Conservation (phyloP, 1,140 invertebrate genomes). For the Drosophila truncata region DNA sequence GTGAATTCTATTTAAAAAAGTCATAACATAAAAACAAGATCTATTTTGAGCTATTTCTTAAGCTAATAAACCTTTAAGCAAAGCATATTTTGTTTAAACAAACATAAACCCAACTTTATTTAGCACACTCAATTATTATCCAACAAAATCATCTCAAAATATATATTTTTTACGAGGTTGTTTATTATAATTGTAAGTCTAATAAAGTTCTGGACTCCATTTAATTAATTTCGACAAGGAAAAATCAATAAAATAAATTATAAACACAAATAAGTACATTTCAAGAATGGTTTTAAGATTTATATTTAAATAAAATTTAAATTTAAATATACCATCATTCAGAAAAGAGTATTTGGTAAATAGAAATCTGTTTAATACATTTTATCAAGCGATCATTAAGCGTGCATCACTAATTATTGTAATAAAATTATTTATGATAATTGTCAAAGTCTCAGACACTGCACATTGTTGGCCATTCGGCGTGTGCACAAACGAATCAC, state of each 20-base stretch:
- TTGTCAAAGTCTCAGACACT: constrained; percentile 50
- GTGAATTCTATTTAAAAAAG: not conserved
- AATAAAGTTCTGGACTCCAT: not conserved
- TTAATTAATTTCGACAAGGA: not conserved
- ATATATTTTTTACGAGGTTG: not conserved
- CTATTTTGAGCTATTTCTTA: not conserved
- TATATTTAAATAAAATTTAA: not conserved
- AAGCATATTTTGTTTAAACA: not conserved
- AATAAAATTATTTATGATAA: constrained; percentile 78
- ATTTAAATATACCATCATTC: not conserved
- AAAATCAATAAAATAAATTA: not conserved
- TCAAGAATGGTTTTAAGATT: no score
- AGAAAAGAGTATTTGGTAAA: not conserved
- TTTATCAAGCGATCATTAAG: constrained; percentile 54
- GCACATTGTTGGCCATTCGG: constrained; percentile 58
- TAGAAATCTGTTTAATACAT: not conserved
- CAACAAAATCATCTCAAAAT: not conserved
- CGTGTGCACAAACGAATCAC: constrained; percentile 40
- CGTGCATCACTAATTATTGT: constrained; percentile 77
- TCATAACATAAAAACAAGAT: not conserved
- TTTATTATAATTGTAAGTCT: not conserved
- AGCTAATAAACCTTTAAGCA: not conserved
- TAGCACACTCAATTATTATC: no score
- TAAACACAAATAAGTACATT: no score
- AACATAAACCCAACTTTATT: not conserved